Evolutionary conservation across 2,797 vertebrate genomes (phyloP), one percentile per base, ranked within the genome.

Genomic region (Pogoniulus pusillus): DNA sequence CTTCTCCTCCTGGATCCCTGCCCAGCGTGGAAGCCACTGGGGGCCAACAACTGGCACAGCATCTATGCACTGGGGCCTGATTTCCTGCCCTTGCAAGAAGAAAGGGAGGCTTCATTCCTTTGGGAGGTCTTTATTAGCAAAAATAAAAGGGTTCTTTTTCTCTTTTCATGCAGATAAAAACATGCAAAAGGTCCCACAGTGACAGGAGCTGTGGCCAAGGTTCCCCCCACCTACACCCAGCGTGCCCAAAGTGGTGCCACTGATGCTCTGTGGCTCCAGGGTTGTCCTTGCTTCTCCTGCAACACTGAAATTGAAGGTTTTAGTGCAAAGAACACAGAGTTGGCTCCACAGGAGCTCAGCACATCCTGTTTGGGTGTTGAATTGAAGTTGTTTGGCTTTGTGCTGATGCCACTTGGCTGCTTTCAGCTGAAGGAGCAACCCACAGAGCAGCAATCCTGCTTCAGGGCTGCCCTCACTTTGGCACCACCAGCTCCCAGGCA

Each of bases 41-140:
- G 41, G 16, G 3, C 17, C 41, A 41, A 41, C 41, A 17, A 41
- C 41, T 19, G 58, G 39, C 73, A 26, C 34, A 27, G 63, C 63
- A 17, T 4, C 41, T 16, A 0, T 1, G 6, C 3, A 0, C 81
- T 7, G 37, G 8, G 16, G 71, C 15, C 57, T 39, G 35, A 4
- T 58, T 41, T 11, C 13, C 65, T 54, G 24, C 68, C 75, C 20
- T 0, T 12, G 10, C 6, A 30, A 82, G 77, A 18, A 63, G 14
- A 14, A 26, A 15, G 29, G 24, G 72, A 90, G 58, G 24, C 55
- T 58, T 10, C 26, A 1, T 35, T 75, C 37, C 1, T 47, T 47
- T 4, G 15, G 30, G 14, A 70, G 30, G 14, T 74, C 51, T 95
- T 94, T 95, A 93, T 93, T 94, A 90, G 81, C 83, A 93, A 94